These are phyloP conservation scores for Tetramorium parvispinum DNA, from an alignment of 1,140 invertebrate species.

Conservation along the genomic window DNA sequence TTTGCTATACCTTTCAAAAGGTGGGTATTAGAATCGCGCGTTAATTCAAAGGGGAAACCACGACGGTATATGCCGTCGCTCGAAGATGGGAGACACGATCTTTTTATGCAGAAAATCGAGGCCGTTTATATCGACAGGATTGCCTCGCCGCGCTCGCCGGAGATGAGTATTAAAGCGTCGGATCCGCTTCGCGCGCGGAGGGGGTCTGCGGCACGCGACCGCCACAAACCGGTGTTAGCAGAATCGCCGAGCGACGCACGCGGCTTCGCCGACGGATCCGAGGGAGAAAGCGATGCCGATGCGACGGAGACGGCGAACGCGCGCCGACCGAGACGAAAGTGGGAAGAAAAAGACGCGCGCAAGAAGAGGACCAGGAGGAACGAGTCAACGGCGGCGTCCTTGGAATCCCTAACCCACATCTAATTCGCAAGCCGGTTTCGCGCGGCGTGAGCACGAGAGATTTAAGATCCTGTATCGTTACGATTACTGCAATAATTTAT, in stretches of 20 bases:
- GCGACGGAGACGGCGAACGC: conserved; percentile 17
- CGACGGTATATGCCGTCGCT: background rate
- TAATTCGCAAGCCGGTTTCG: conserved; percentile 59
- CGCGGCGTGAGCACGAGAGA: background rate
- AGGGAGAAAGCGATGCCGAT: conserved; percentile 16
- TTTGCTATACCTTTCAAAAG: background rate
- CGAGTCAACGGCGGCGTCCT: conserved; percentile 53
- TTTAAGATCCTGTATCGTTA: background rate
- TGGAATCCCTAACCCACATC: conserved; percentile 73
- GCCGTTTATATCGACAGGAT: conserved; percentile 19
- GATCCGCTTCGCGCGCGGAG: conserved; percentile 16
- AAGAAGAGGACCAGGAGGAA: conserved; percentile 42
- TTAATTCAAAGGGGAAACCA: conserved; percentile 28
- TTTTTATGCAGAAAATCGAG: conserved; percentile 5
- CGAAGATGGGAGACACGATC: background rate
- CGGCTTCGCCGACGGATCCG: conserved; percentile 17
- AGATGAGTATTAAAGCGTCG: conserved; percentile 9
- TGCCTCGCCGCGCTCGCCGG: background rate
- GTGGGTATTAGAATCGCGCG: conserved; percentile 12
- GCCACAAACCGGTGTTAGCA: conserved; percentile 61
- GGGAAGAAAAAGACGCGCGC: conserved; percentile 58
- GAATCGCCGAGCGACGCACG: conserved; percentile 49
- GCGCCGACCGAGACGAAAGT: conserved; percentile 24
- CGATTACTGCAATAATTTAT: conserved; percentile 35
- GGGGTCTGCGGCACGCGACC: conserved; percentile 69